Percentiles rank a stretch among this genome's conserved stretches.
These are phyloP conservation scores for Upupa epops DNA, from an alignment of 2,113 vertebrate genomes.

Conservation along the genomic window DNA sequence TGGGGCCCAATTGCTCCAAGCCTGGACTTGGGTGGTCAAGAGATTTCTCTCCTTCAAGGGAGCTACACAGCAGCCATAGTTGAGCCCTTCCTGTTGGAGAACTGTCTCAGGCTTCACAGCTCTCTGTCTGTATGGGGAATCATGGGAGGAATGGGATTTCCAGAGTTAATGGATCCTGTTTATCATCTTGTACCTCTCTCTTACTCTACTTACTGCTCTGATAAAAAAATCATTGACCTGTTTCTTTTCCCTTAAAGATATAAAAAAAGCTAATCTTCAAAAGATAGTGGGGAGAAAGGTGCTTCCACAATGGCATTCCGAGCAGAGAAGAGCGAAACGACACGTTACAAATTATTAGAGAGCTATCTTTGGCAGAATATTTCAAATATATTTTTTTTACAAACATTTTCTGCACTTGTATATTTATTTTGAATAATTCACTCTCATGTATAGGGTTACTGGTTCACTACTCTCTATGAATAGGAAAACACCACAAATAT, in stretches of 20 bases:
- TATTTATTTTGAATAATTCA: slow-evolving; percentile 52
- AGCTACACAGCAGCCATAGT: neutral
- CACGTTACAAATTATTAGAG: slow-evolving; percentile 58
- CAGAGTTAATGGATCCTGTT: neutral
- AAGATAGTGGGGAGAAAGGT: slow-evolving; percentile 48
- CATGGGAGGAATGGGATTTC: neutral
- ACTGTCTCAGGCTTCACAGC: neutral
- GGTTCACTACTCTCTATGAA: slow-evolving; percentile 55
- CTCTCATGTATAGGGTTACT: slow-evolving; percentile 48
- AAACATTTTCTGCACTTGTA: slow-evolving; percentile 49
- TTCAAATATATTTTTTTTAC: slow-evolving; percentile 64
- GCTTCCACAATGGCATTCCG: slow-evolving; percentile 65
- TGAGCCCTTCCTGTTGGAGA: neutral
- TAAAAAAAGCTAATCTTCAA: slow-evolving; percentile 55
- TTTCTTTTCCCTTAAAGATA: slow-evolving; percentile 60
- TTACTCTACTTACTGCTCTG: slow-evolving; percentile 3
- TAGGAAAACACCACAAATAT: slow-evolving; percentile 72
- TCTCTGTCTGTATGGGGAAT: neutral
- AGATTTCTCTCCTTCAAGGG: neutral
- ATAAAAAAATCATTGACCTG: slow-evolving; percentile 17
- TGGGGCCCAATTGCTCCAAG: neutral
- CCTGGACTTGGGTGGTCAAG: neutral
- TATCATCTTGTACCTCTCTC: neutral
- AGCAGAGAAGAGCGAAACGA: slow-evolving; percentile 56
- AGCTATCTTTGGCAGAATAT: slow-evolving; percentile 77